Base-by-base conservation (phyloP, 64 coral and sea anemone species). In the Montipora efflorescens region DNA sequence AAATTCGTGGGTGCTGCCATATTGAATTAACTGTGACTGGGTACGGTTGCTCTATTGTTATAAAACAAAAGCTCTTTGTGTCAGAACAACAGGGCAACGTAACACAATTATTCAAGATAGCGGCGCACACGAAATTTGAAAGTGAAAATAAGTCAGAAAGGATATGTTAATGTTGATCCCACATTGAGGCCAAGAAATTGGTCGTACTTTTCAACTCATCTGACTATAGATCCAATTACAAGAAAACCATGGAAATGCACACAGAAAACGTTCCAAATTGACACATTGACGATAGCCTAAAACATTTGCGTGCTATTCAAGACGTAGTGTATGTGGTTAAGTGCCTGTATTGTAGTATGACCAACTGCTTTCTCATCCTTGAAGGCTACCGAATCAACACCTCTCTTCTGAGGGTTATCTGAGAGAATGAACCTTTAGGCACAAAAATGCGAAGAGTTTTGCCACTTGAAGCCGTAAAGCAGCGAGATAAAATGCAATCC, bases 171-270 rank as follows among this genome's bases (percentile, higher is more conserved):
- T 64, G 13, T 64, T 16, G 61, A 64, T 19, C 68, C 68, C 21
- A 21, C 68, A 18, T 57, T 57, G 21, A 71, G 68, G 68, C 68
- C 68, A 28, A 5, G 68, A 79, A 79, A 79, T 18, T 79, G 47
- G 77, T 79, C 52, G 77, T 57, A 48, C 51, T 79, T 79, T 79
- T 79, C 77, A 51, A 18, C 77, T 79, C 77, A 19, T 79, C 77
- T 7, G 77, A 78, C 48, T 78, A 44, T 78, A 44, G 75, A 12
- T 78, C 75, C 47, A 78, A 78, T 7, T 78, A 78, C 13, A 78
- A 78, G 75, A 79, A 79, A 79, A 48, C 77, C 77, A 25, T 79
- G 77, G 77, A 79, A 79, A 79, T 79, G 15, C 77, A 79, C 48
- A 19, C 77, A 6, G 48, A 79, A 79, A 79, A 79, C 79, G 25